Evolutionary conservation across 1,140 invertebrate genomes (phyloP).

Genomic region (Diabrotica undecimpunctata): DNA sequence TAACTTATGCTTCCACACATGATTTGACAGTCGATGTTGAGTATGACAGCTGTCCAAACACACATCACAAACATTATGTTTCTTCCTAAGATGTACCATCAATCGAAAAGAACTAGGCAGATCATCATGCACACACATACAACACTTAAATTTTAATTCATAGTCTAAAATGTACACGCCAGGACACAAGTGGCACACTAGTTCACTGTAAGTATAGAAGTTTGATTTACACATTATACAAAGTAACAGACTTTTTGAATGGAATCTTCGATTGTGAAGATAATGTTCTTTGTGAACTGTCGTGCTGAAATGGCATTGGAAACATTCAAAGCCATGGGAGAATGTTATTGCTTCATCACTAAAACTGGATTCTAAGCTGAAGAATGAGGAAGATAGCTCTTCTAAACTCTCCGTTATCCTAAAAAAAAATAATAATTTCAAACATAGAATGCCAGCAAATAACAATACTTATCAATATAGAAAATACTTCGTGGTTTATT

Average conservation of each 20-base stretch:
- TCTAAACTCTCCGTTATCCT: slow-evolving; percentile 61
- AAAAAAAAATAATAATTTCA: slow-evolving; percentile 31
- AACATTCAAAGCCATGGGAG: slow-evolving; percentile 72
- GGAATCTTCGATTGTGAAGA: slow-evolving; percentile 78
- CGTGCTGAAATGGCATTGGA: slow-evolving; percentile 74
- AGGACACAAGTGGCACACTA: slow-evolving; percentile 79
- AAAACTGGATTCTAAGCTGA: slow-evolving; percentile 59
- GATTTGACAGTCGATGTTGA: slow-evolving; percentile 74
- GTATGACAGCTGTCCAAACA: slow-evolving; percentile 75
- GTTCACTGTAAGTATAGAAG: slow-evolving; percentile 80
- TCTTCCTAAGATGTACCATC: slow-evolving; percentile 80
- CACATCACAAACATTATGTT: slow-evolving; percentile 79
- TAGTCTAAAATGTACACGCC: slow-evolving; percentile 66
- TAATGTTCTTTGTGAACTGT: slow-evolving; percentile 76
- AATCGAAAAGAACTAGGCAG: slow-evolving; percentile 77
- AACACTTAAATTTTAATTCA: slow-evolving; percentile 66
- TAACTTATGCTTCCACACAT: slow-evolving; percentile 85
- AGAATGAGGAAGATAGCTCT: slow-evolving; percentile 59
- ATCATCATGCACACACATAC: slow-evolving; percentile 66
- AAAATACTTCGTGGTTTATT: no score
- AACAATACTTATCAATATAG: no score
- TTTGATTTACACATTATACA: slow-evolving; percentile 83
- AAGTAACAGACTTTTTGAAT: slow-evolving; percentile 72
- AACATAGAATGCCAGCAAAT: no score
- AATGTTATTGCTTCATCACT: slow-evolving; percentile 52